These are phyloP conservation scores for Chaetogeoica ovagalla DNA, from an alignment of 2,888 invertebrate genomes.

Conservation along the genomic window DNA sequence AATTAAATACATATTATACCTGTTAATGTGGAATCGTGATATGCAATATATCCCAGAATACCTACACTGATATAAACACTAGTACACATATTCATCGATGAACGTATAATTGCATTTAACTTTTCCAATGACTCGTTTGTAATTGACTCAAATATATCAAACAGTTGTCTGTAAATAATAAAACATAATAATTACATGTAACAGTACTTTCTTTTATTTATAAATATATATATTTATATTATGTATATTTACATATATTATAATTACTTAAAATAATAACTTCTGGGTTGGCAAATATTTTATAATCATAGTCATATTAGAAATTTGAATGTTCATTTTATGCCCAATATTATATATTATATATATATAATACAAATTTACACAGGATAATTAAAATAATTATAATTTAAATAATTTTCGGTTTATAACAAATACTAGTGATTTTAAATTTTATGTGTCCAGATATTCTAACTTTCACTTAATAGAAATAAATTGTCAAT, in stretches of 20 bases:
- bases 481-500: too few relatives aligned
- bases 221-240: neutral
- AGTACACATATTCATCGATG: conserved; percentile 90
- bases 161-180: conserved; percentile 71
- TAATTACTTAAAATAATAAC: neutral
- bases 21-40: conserved; percentile 75
- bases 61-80: conserved; percentile 88
- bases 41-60: conserved; percentile 90
- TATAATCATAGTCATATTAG: too few relatives aligned
- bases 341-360: too few relatives aligned
- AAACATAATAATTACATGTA: conserved; percentile 6
- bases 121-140: conserved; percentile 85
- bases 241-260: neutral
- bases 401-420: too few relatives aligned
- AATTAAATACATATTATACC: conserved; percentile 61
- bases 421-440: too few relatives aligned
- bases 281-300: too few relatives aligned
- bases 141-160: conserved; percentile 89
- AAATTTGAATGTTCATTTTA: too few relatives aligned
- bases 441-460: too few relatives aligned
- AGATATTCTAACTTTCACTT: too few relatives aligned
- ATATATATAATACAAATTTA: too few relatives aligned
- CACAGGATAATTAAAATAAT: too few relatives aligned
- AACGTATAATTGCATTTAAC: conserved; percentile 83
- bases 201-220: neutral